phyloP scores from a whole-genome alignment of 2,888 invertebrate species.

The Spisula subtruncata region DNA sequence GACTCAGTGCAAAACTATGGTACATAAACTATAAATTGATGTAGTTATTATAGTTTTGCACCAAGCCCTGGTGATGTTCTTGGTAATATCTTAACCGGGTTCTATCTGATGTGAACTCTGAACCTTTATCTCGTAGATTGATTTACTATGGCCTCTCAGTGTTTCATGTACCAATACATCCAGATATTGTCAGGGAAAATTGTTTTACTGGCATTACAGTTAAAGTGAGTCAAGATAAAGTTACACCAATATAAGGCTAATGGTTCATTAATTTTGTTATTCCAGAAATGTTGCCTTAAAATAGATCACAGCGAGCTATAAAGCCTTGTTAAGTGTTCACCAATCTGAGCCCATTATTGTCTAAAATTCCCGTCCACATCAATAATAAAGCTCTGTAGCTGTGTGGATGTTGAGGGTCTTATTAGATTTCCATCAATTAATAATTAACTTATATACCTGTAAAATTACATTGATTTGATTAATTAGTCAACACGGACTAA shows the following conservation, averaged over 20 bases:
- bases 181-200: neutral
- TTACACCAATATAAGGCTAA: neutral
- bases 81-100: too few relatives aligned
- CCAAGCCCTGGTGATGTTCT: too few relatives aligned
- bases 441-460: conserved; percentile 21
- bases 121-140: neutral
- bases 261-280: neutral
- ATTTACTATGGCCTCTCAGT: neutral
- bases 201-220: neutral
- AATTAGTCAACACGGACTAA: conserved; percentile 12
- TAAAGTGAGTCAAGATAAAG: neutral
- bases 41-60: too few relatives aligned
- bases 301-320: neutral
- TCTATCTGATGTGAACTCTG: neutral
- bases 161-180: neutral
- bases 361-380: neutral
- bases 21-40: too few relatives aligned
- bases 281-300: neutral
- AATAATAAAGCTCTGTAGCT: neutral
- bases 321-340: neutral
- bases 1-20: too few relatives aligned
- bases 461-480: conserved; percentile 24
- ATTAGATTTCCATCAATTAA: conserved; percentile 29
- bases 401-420: neutral
- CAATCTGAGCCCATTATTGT: conserved; percentile 2